A percentile compares a stretch with the other conserved stretches of the same genome.
These are phyloP conservation scores for Solea solea DNA, from an alignment of 2,113 vertebrate species.

Conservation along the genomic window DNA sequence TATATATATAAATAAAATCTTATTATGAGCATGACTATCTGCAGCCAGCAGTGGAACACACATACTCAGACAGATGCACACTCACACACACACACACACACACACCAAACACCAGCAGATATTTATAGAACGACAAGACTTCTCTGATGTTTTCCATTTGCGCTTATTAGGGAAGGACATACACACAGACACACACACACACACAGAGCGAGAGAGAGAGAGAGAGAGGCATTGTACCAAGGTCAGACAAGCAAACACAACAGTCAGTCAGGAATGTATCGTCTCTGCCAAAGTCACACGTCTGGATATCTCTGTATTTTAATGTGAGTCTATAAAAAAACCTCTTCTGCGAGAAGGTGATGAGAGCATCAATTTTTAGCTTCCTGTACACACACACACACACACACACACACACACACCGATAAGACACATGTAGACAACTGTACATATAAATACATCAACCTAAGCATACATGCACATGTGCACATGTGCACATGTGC, in stretches of 20 bases:
- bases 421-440: neutral
- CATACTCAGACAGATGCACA: neutral
- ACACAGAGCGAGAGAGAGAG: constrained; percentile 1
- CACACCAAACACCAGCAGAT: constrained; percentile 14
- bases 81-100: neutral
- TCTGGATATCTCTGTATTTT: constrained; percentile 20
- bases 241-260: constrained; percentile 43
- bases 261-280: constrained; percentile 17
- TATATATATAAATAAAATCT: too few species aligned
- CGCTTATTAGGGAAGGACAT: constrained; percentile 34
- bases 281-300: constrained; percentile 41
- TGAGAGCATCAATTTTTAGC: too few species aligned
- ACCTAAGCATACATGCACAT: neutral
- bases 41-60: neutral
- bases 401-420: neutral
- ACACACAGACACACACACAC: constrained; percentile 11
- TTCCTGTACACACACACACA: neutral
- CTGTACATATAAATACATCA: too few species aligned
- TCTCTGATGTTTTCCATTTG: constrained; percentile 30
- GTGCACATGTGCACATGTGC: neutral
- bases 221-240: constrained; percentile 35
- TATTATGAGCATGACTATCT: too few species aligned
- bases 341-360: too few species aligned
- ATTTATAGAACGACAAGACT: constrained; percentile 55
- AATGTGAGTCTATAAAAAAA: constrained; percentile 32